Evolutionary conservation across 2,888 invertebrate species (phyloP), one percentile per base, ranked within the genome.

Genomic region (Apoderus coryli): DNA sequence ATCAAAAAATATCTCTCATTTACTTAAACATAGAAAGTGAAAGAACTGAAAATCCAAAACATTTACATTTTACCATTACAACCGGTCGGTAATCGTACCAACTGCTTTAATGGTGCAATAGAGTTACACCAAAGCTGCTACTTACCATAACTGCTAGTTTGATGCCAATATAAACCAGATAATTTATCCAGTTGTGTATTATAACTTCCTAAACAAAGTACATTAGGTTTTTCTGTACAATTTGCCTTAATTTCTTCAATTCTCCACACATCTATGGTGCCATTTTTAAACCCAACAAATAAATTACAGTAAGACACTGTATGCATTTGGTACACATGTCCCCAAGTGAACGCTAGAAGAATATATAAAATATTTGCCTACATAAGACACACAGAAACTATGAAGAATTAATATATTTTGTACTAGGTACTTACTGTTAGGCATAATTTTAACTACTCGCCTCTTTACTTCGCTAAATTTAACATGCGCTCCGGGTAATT

Each of bases 261-360:
- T 10, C 36, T 33, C 52, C 53, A 55, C 27, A 50, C 40, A 22
- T 45, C 47, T 19, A 56, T 43, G 13, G 40, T 40, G 10, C 56
- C 56, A 44, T 49, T 44, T 29, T 42, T 38, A 43, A 55, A 52
- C 3, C 52, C 55, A 22, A 49, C 44, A 38, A 54, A 48, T 27
- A 57, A 36, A 28, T 47, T 40, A 28, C 46, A 42, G 39, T 37
- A 44, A 19, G 37, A 40, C 30, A 31, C 32, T 12, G 37, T 22
- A n/a, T 45, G 32, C 22, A 37, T 31, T 14, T 32, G 31, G 28
- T 50, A 45, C 10, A 47, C 27, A 34, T 53, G 48, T 29, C 49
- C 47, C 57, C 57, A 57, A 25, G 45, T 43, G 37, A 55, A 50
- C 28, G 49, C 54, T 55, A 40, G 30, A 51, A 38, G 28, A 29